Percentiles rank a stretch among this genome's conserved stretches.
Evolutionary conservation across 2,797 vertebrate species (phyloP).

Genomic region (Oryzias sinensis): DNA sequence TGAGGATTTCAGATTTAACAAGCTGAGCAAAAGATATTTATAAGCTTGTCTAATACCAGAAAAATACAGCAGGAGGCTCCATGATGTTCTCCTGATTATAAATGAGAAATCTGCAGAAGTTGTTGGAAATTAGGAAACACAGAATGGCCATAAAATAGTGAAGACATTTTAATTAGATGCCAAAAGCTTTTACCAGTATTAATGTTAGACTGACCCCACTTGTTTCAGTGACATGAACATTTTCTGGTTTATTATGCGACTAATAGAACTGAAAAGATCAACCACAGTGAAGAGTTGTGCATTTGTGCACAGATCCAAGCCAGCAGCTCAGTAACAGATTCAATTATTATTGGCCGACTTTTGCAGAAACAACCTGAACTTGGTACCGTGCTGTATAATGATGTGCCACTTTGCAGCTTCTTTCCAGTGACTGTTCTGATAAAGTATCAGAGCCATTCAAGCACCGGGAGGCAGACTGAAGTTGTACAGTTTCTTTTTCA

Average conservation of each 20-base stretch:
- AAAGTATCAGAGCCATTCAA: background rate
- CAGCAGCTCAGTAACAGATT: background rate
- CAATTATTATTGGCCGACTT: constrained; percentile 5
- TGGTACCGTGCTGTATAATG: background rate
- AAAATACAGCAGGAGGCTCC: background rate
- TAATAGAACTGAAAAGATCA: background rate
- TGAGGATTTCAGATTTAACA: background rate
- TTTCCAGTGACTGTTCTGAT: background rate
- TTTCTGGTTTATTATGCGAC: background rate
- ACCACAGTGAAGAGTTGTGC: background rate
- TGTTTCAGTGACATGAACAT: background rate
- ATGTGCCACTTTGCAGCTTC: background rate
- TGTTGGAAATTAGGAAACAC: background rate
- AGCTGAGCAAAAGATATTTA: background rate
- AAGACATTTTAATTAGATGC: background rate
- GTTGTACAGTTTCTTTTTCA: no score
- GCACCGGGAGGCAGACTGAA: no score
- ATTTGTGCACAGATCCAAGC: background rate
- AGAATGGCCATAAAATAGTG: background rate
- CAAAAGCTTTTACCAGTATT: background rate
- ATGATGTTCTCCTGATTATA: background rate
- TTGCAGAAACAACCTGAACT: constrained; percentile 1
- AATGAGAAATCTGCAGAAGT: background rate
- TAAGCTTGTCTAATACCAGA: background rate
- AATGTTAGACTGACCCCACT: background rate